Percentiles rank a stretch among this genome's conserved stretches.
Evolutionary conservation across 2,113 vertebrate genomes (phyloP).

Genomic region (Macrotis lagotis): DNA sequence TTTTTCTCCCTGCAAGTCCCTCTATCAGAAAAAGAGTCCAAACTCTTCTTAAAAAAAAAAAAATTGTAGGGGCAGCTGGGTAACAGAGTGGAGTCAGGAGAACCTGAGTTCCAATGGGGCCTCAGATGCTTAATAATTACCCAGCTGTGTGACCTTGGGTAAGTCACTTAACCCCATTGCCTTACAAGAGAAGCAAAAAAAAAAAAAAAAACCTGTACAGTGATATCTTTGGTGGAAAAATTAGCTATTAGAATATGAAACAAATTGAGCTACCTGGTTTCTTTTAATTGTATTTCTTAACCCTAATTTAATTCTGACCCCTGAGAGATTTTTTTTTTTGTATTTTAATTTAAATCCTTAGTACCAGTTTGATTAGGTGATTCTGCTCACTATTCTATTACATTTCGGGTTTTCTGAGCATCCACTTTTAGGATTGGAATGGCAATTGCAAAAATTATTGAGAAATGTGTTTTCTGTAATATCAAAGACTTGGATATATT

Average conservation of each 20-base stretch:
- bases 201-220: no score
- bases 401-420: background rate
- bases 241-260: background rate
- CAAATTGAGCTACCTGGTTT: background rate
- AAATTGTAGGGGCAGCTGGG: no score
- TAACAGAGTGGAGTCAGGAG: no score
- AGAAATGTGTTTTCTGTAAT: background rate
- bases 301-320: background rate
- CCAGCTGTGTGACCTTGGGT: no score
- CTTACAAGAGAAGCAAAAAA: no score
- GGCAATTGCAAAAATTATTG: background rate
- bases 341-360: background rate
- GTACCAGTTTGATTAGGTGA: background rate
- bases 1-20: background rate
- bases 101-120: no score
- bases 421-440: background rate
- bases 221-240: background rate
- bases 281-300: background rate
- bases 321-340: background rate
- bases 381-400: background rate
- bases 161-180: no score
- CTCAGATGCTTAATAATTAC: no score
- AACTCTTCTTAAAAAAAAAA: background rate
- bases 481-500: background rate
- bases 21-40: background rate